Percentiles rank a stretch among this genome's conserved stretches.
phyloP scores from a whole-genome alignment of 2,888 invertebrate genomes.

The Nomada fabriciana region DNA sequence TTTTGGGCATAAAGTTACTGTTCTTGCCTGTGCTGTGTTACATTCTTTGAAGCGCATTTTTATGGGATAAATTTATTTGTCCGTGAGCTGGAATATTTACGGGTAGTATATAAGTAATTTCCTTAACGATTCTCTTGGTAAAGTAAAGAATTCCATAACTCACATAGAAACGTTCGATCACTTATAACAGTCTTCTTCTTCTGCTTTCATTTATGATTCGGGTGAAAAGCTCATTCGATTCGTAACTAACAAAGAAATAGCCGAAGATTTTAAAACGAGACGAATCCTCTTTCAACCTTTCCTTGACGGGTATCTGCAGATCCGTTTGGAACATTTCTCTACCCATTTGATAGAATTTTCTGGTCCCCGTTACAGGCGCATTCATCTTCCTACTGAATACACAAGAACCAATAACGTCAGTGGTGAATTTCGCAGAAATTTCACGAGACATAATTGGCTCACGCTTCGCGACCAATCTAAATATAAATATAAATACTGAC shows the following conservation, averaged over 20 bases:
- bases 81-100: too few relatives aligned
- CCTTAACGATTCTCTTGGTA: too few relatives aligned
- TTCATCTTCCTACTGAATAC: slow-evolving; percentile 84
- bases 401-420: slow-evolving; percentile 84
- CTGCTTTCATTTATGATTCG: slow-evolving; percentile 84
- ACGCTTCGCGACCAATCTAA: slow-evolving; percentile 40
- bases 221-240: slow-evolving; percentile 84
- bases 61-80: too few relatives aligned
- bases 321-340: slow-evolving; percentile 71
- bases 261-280: slow-evolving; percentile 59
- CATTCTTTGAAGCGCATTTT: too few relatives aligned
- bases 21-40: too few relatives aligned
- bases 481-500: too few relatives aligned
- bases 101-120: too few relatives aligned
- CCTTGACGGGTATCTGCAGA: slow-evolving; percentile 56
- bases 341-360: slow-evolving; percentile 82
- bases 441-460: slow-evolving; percentile 77
- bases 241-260: slow-evolving; percentile 29
- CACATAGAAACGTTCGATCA: slow-evolving; percentile 80
- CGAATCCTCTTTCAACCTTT: slow-evolving; percentile 62
- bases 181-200: slow-evolving; percentile 85
- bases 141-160: too few relatives aligned
- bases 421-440: slow-evolving; percentile 82
- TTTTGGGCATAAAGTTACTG: too few relatives aligned
- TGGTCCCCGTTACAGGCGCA: slow-evolving; percentile 79